These are phyloP conservation scores for Tamandua tetradactyla DNA, from an alignment of 2,797 vertebrate genomes.

Conservation along the genomic window DNA sequence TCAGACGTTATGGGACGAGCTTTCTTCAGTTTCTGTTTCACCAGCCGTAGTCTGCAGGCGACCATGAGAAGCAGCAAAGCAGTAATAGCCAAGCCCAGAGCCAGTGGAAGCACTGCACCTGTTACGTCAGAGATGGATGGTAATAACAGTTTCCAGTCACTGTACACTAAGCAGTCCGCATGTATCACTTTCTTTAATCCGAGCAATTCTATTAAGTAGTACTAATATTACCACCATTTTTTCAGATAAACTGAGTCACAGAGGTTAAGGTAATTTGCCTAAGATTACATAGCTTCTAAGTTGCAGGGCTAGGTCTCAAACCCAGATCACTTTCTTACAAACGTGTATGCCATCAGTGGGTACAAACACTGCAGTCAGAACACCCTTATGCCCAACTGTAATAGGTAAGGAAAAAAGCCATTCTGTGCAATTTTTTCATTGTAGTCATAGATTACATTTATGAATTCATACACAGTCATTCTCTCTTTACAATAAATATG, in stretches of 20 bases:
- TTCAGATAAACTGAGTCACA: not conserved
- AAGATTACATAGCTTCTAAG: not conserved
- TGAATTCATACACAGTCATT: not conserved
- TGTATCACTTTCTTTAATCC: not conserved
- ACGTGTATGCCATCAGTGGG: not conserved
- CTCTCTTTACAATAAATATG: not conserved
- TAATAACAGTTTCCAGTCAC: rapidly evolving
- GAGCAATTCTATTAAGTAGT: not conserved
- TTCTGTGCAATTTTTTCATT: not conserved
- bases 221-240: not conserved
- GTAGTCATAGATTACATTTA: not conserved
- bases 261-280: not conserved
- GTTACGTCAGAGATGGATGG: not conserved
- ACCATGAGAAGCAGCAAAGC: conserved; percentile 95
- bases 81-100: conserved; percentile 95
- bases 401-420: not conserved
- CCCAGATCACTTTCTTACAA: not conserved
- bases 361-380: not conserved
- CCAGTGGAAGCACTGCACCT: conserved; percentile 96
- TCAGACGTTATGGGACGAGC: conserved; percentile 95
- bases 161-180: rapidly evolving
- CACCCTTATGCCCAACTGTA: not conserved
- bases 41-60: conserved; percentile 92
- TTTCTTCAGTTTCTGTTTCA: conserved; percentile 96
- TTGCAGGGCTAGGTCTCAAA: not conserved